Percentiles rank a stretch among this genome's conserved stretches.
These are phyloP conservation scores for Anthoscopus minutus DNA, from an alignment of 2,113 vertebrate species.

Conservation along the genomic window DNA sequence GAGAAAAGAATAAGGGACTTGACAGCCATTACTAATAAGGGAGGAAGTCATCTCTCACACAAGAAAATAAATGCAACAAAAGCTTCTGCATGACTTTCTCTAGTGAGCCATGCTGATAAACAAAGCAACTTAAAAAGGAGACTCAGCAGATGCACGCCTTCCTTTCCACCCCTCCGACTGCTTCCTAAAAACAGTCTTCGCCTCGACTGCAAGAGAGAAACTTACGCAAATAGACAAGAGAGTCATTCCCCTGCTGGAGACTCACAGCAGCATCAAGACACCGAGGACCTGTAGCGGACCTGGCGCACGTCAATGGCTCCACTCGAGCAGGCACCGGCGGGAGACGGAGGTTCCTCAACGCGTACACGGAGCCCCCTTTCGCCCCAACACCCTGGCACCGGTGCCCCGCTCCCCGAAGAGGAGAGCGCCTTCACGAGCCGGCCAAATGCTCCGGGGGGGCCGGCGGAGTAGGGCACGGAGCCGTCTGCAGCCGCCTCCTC, in stretches of 20 bases:
- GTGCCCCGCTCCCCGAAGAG: accelerated
- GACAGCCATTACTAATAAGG: background rate
- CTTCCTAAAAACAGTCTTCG: background rate
- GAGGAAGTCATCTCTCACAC: background rate
- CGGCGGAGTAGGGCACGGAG: background rate
- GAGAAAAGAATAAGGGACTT: background rate
- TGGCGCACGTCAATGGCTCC: background rate
- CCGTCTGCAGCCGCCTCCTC: background rate
- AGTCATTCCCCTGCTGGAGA: background rate
- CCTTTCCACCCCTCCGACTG: background rate
- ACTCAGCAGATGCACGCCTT: background rate
- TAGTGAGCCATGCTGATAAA: background rate
- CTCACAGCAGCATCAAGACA: background rate
- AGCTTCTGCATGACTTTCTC: background rate
- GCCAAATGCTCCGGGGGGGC: background rate
- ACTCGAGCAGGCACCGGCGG: background rate
- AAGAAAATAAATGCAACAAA: background rate
- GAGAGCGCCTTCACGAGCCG: too few species aligned
- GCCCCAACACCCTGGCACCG: background rate
- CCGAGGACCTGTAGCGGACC: background rate
- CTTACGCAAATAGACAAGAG: background rate
- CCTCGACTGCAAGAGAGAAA: background rate
- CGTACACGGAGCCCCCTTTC: accelerated
- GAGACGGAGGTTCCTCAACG: background rate
- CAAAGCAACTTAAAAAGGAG: background rate